A percentile compares a stretch with the other conserved stretches of the same genome.
Conservation (phyloP, 2,888 invertebrate species). For the Nomada ruficornis region DNA sequence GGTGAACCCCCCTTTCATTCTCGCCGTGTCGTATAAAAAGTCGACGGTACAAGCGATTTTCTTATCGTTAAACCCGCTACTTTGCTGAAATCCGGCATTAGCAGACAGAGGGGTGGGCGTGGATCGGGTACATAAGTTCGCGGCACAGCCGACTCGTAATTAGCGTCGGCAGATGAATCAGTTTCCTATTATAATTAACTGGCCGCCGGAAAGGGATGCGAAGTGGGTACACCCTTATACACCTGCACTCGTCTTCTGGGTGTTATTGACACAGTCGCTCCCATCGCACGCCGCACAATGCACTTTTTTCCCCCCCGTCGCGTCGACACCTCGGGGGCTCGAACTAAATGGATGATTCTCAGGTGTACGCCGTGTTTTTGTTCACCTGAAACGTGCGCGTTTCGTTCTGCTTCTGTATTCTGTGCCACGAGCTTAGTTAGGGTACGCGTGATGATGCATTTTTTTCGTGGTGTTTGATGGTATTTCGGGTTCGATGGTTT, state of each 20-base stretch:
- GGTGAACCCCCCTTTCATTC: constrained; percentile 56
- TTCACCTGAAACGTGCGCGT: not conserved
- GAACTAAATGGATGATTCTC: constrained; percentile 33
- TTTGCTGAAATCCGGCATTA: constrained; percentile 25
- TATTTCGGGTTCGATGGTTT: not conserved
- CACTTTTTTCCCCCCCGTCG: constrained; percentile 8
- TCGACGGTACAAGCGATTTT: not conserved
- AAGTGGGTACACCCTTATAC: constrained; percentile 36
- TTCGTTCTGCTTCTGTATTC: not conserved
- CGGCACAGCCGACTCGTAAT: constrained; percentile 49
- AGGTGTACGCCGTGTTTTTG: constrained; percentile 20
- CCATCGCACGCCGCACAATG: constrained; percentile 56
- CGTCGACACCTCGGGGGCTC: constrained; percentile 20
- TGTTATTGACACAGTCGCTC: constrained; percentile 52
- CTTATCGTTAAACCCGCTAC: constrained; percentile 53
- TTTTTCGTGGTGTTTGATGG: too few relatives aligned
- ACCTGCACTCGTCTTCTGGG: constrained; percentile 42
- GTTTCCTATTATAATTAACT: constrained; percentile 65
- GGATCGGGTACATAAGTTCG: not conserved
- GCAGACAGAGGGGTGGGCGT: not conserved
- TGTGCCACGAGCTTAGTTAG: too few relatives aligned
- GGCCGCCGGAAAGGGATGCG: constrained; percentile 57
- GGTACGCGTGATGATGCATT: not conserved
- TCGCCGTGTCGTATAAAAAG: constrained; percentile 47
- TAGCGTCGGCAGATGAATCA: constrained; percentile 58